Base-by-base conservation (phyloP, 2,113 vertebrate species). In the Tylochromis polylepis region DNA sequence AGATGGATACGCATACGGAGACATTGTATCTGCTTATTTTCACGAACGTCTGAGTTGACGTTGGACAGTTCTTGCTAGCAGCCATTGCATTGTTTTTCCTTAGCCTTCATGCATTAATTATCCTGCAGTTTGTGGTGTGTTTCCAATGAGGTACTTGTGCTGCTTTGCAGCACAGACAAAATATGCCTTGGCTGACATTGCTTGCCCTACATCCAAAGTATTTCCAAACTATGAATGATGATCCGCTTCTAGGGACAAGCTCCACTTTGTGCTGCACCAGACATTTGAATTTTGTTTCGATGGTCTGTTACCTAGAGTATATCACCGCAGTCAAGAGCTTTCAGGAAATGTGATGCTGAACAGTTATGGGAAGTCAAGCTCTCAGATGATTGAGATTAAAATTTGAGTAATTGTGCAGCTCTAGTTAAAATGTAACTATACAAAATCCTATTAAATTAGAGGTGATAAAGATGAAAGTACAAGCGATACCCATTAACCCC, bases 161-260 rank as follows among this genome's bases (percentile, higher is more conserved):
- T 72, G 38, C 67, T 72, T 72, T 72, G 67, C 1, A 24, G 67
- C 38, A 72, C 38, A 49, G 67, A 27, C 15, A 49, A 27, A 49
- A 18, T 72, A 29, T 16, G 24, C 24, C 38, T 70, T 70, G 3
- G 65, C n/a, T 49, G 41, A 75, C 4, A 22, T 75, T 29, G 15
- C 41, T 75, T 75, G 41, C 41, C 70, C 41, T 18, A 75, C 43
- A 75, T 29, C 70, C 24, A 16, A 29, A 75, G 41, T 75, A 75
- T 75, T 49, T 75, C 24, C 70, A 75, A 49, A 75, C 41, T 38
- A 22, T 67, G 62, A 75, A 11, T 72, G 41, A 72, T 75, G 41
- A 67, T 67, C 34, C 6, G 20, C 62, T 67, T 67, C 34, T 38
- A 67, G 34, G 20, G 34, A 75, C 24, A 29, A 49, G 41, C 24